A percentile compares a stretch with the other conserved stretches of the same genome.
phyloP scores from a whole-genome alignment of 2,888 invertebrate species.

The Apantesis nais region DNA sequence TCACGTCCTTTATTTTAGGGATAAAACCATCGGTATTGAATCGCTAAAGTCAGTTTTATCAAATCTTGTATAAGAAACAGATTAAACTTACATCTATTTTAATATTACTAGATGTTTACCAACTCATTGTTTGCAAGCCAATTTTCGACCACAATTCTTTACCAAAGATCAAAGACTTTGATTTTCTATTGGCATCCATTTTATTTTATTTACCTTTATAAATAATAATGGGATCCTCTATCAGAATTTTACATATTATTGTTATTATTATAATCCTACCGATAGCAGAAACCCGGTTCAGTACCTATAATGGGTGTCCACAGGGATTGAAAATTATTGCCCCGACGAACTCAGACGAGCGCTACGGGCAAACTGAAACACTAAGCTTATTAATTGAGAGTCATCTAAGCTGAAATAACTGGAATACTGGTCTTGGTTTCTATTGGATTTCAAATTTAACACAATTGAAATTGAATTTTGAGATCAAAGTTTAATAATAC shows the following conservation, averaged over 20 bases:
- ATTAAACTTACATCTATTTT: no score
- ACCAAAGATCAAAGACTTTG: no score
- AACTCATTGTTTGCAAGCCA: no score
- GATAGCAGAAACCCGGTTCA: background rate
- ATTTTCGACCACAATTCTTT: no score
- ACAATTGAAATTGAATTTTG: background rate
- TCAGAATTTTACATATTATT: background rate
- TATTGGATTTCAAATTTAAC: background rate
- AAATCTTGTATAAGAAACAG: no score
- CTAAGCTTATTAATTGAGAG: conserved; percentile 7
- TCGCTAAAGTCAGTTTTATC: background rate
- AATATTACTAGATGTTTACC: no score
- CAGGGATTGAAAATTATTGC: conserved; percentile 7
- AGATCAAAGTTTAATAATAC: background rate
- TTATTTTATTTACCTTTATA: no score
- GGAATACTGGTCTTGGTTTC: background rate
- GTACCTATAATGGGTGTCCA: conserved; percentile 4
- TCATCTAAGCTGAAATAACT: conserved; percentile 7
- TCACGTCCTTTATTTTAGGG: background rate
- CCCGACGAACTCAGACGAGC: background rate
- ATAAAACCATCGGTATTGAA: background rate
- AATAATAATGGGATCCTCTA: no score
- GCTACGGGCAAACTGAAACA: conserved; percentile 1
- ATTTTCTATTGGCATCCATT: no score
- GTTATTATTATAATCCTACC: background rate